phyloP scores from a whole-genome alignment of 2,113 vertebrate genomes.

The Oreocharis arfaki region DNA sequence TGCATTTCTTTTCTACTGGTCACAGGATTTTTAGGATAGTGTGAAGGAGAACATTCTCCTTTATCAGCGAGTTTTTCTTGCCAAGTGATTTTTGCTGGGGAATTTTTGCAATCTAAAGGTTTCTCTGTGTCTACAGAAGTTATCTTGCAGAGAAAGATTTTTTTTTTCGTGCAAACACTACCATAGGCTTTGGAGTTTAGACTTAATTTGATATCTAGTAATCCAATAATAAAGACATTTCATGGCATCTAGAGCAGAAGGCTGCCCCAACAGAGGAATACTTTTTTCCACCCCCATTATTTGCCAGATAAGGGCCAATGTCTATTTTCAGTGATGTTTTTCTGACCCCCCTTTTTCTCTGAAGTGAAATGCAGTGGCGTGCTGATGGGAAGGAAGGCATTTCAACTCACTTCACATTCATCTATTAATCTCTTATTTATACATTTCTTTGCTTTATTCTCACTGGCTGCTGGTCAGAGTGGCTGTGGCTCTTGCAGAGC shows the following conservation, averaged over 20 bases:
- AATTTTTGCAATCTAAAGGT: not conserved
- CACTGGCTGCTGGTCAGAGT: fast-evolving
- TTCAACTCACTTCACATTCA: not conserved
- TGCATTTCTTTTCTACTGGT: not conserved
- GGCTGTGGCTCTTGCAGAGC: not conserved
- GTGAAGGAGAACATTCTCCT: not conserved
- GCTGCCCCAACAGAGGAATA: not conserved
- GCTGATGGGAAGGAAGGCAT: not conserved
- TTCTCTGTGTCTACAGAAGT: not conserved
- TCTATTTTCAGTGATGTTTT: not conserved
- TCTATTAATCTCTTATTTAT: not conserved
- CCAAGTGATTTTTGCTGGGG: not conserved
- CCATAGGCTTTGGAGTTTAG: not conserved
- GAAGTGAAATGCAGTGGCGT: not conserved
- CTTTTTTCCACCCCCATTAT: not conserved
- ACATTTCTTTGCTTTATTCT: not conserved
- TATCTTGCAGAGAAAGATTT: not conserved
- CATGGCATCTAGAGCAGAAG: not conserved
- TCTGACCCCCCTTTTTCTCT: not conserved
- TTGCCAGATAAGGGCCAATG: not conserved
- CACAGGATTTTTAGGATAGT: not conserved
- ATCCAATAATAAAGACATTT: not conserved
- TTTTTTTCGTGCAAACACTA: not conserved
- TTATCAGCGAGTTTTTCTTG: not conserved
- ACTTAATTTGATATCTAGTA: not conserved